Percentiles rank a stretch among this genome's conserved stretches.
Conservation (phyloP, 2,797 vertebrate genomes). For the Serranus cabrilla region DNA sequence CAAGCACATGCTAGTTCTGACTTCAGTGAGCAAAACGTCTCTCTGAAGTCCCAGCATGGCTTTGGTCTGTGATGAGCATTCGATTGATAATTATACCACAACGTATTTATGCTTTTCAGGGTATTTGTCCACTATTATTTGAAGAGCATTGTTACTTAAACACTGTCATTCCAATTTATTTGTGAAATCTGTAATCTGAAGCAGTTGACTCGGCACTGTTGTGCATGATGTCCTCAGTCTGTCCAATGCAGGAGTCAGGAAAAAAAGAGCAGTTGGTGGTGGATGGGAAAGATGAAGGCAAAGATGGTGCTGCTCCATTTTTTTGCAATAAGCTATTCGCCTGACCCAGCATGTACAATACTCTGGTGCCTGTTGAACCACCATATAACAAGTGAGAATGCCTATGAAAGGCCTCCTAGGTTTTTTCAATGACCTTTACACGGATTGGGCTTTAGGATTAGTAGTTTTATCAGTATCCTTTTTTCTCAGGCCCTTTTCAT, state of each 20-base stretch:
- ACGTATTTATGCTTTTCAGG: too few species aligned
- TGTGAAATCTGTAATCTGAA: neutral
- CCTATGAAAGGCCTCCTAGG: neutral
- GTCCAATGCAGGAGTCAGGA: neutral
- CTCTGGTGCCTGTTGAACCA: neutral
- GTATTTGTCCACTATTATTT: neutral
- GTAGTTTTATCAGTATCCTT: neutral
- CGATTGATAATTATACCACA: neutral
- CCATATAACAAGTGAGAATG: neutral
- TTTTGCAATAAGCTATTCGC: neutral
- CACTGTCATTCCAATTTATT: neutral
- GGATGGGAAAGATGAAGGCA: too few species aligned
- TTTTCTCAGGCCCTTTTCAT: too few species aligned
- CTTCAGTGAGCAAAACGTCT: neutral
- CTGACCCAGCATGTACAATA: neutral
- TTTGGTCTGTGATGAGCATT: neutral
- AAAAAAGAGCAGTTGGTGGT: neutral
- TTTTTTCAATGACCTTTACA: neutral
- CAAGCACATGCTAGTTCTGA: neutral
- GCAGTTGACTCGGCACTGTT: neutral
- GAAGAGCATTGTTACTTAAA: neutral
- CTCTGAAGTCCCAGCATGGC: neutral
- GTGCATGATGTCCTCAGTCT: neutral
- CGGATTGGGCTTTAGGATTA: neutral
- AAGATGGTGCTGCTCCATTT: neutral